Conservation (phyloP, 2,888 invertebrate species). For the Lymantria dispar region DNA sequence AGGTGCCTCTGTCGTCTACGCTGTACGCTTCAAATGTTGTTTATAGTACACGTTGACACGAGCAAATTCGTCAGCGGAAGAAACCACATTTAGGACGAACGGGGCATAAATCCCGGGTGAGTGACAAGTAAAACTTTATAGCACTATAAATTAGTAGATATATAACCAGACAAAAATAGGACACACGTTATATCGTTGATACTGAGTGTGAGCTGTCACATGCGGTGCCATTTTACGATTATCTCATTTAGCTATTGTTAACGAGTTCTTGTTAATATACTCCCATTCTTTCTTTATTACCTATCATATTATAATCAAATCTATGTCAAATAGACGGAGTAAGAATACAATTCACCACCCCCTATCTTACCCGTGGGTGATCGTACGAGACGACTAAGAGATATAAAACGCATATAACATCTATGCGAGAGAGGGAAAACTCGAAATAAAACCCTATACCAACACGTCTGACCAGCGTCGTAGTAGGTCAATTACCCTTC, state of each 20-base stretch:
- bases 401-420: too few species aligned
- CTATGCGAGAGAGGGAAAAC: too few species aligned
- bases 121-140: conserved; percentile 80
- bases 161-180: conserved; percentile 71
- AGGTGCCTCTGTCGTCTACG: conserved; percentile 63
- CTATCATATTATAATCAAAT: too few species aligned
- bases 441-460: too few species aligned
- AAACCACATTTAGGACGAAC: conserved; percentile 76
- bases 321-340: too few species aligned
- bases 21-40: conserved; percentile 43
- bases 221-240: conserved; percentile 56
- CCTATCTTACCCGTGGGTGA: too few species aligned
- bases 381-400: too few species aligned
- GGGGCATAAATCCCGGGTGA: conserved; percentile 71
- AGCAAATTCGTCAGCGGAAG: conserved; percentile 78
- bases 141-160: conserved; percentile 74
- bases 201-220: conserved; percentile 72
- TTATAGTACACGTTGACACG: conserved; percentile 70
- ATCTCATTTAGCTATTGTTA: conserved; percentile 38
- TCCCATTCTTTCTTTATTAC: too few species aligned
- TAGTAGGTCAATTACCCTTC: too few species aligned
- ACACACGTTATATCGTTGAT: conserved; percentile 59
- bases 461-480: too few species aligned
- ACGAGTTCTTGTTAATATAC: not conserved
- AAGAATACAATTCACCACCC: too few species aligned